These are phyloP conservation scores for Apis laboriosa DNA, from an alignment of 1,140 invertebrate species.

Conservation along the genomic window DNA sequence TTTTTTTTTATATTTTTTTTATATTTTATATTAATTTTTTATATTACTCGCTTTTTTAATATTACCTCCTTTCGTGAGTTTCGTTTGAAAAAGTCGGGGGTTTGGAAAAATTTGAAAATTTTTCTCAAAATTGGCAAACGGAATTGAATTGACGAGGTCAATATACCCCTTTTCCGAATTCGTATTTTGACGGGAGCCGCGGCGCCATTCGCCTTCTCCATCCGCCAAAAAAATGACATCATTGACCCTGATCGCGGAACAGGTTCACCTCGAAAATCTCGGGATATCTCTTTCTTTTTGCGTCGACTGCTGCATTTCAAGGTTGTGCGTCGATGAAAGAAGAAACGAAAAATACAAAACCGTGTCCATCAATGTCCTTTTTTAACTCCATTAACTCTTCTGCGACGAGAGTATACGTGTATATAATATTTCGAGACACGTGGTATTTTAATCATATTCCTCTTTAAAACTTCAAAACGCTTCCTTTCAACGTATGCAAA, in stretches of 20 bases:
- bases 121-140: background rate
- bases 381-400: background rate
- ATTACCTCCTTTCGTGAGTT: too few species aligned
- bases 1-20: too few species aligned
- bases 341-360: background rate
- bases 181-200: background rate
- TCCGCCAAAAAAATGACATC: too few species aligned
- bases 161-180: background rate
- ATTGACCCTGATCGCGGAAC: conserved; percentile 15
- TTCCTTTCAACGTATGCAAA: too few species aligned
- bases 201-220: accelerated
- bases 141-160: background rate
- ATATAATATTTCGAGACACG: too few species aligned
- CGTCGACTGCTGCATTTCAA: background rate
- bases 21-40: too few species aligned
- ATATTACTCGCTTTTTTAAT: too few species aligned
- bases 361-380: background rate
- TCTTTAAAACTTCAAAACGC: too few species aligned
- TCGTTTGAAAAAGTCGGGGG: too few species aligned
- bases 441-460: too few species aligned
- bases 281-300: background rate
- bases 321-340: background rate
- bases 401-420: too few species aligned
- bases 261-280: conserved; percentile 17
- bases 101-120: too few species aligned